Evolutionary conservation across 2,797 vertebrate species (phyloP), one percentile per base, ranked within the genome.

Genomic region (Megaceryle alcyon): DNA sequence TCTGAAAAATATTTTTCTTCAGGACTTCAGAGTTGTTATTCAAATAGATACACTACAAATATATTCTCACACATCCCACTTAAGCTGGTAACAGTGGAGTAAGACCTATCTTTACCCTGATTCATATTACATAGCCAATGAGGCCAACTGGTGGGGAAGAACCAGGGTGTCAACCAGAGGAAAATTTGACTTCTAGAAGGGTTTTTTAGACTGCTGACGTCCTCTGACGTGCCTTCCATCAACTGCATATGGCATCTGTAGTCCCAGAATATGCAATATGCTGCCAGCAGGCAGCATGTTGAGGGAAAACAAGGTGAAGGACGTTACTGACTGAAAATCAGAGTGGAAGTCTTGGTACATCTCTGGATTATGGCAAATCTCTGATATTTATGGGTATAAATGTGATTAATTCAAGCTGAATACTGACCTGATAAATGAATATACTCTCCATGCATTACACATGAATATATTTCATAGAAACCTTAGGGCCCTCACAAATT

Each of bases 261-360:
- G 17, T 19, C 21, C 43, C 28, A 61, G 49, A 51, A 60, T 7
- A 51, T 0, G 3, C 0, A 39, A 3, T 12, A 9, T 18, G 14
- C 9, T 73, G 57, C 35, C 31, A 75, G 21, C 26, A 60, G 25
- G 39, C 7, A 70, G n/a, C 5, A 11, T 57, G 3, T 21, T 81
- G 28, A 64, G 22, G 19, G 17, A 78, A 43, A 88, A 48, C 1
- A 1, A 60, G 3, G 15, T 53, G 31, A 84, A 84, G 28, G n/a
- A 60, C 25, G 16, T 53, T 18, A 48, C 12, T 64, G 44, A 60
- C 13, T 41, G 14, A 88, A 86, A 88, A 75, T 41, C 22, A 41
- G 20, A 61, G 39, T 57, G 14, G 54, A 88, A 78, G 10, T 21
- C 10, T 41, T n/a, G 25, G 3, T 81, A 33, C 5, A 12, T 21